A percentile compares a stretch with the other conserved stretches of the same genome.
Evolutionary conservation across 2,888 invertebrate genomes (phyloP).

Genomic region (Phortica okadai): DNA sequence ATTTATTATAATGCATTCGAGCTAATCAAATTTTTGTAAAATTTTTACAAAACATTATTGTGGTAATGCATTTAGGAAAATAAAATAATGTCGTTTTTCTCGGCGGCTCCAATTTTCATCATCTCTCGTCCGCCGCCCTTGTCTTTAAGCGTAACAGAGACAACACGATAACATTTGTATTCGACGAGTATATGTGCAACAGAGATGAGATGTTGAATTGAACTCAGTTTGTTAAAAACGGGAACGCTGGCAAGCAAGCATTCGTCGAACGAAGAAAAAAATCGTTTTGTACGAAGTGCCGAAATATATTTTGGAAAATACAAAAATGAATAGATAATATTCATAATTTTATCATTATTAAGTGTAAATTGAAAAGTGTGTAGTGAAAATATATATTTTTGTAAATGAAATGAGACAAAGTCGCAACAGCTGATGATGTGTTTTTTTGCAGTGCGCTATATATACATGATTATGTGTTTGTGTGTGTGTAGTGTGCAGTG

Average conservation of each 20-base stretch:
- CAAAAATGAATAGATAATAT: constrained; percentile 45
- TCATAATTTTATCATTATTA: constrained; percentile 55
- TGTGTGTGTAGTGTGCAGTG: constrained; percentile 38
- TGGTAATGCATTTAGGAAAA: not conserved
- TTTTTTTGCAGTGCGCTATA: constrained; percentile 34
- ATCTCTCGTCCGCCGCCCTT: not conserved
- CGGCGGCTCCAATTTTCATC: not conserved
- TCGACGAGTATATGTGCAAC: constrained; percentile 48
- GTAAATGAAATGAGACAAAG: constrained; percentile 52
- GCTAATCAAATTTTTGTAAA: not conserved
- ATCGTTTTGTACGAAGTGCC: constrained; percentile 67
- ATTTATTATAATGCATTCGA: not conserved
- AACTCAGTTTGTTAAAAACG: constrained; percentile 40
- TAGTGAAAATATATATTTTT: constrained; percentile 41
- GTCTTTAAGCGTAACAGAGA: constrained; percentile 7
- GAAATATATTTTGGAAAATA: constrained; percentile 51
- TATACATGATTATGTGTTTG: constrained; percentile 36
- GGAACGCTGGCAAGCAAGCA: constrained; percentile 54
- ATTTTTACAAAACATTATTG: not conserved
- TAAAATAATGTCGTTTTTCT: not conserved
- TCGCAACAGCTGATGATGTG: constrained; percentile 67
- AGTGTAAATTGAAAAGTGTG: constrained; percentile 49
- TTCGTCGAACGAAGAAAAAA: constrained; percentile 57
- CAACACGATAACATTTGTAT: not conserved
- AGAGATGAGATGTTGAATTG: constrained; percentile 50